These are phyloP conservation scores for Lasiurus cinereus DNA, from an alignment of 2,113 vertebrate genomes.

Conservation along the genomic window DNA sequence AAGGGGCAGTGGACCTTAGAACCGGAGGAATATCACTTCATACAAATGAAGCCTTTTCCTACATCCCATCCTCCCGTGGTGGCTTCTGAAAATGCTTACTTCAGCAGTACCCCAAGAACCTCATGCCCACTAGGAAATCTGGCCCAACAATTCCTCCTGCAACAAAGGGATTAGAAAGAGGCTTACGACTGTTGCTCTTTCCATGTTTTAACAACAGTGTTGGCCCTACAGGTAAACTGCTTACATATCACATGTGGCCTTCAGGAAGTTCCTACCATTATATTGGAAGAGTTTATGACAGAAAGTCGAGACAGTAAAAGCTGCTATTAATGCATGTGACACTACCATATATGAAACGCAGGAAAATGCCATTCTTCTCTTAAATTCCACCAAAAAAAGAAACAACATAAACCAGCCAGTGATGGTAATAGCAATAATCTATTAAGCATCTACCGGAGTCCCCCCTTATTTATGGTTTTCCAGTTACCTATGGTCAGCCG, in stretches of 20 bases:
- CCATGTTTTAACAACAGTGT: not conserved
- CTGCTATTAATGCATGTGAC: not conserved
- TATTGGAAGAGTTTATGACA: not conserved
- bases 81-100: too few species aligned
- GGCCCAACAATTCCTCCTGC: too few species aligned
- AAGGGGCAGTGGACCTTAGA: too few species aligned
- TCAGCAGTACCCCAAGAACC: too few species aligned
- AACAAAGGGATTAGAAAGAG: not conserved
- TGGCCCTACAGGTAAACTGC: not conserved
- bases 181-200: not conserved
- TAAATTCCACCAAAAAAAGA: not conserved
- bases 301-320: conserved; percentile 4
- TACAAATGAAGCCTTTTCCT: too few species aligned
- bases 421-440: not conserved
- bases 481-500: not conserved
- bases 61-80: too few species aligned
- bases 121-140: too few species aligned
- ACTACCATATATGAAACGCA: not conserved
- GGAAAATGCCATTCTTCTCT: not conserved
- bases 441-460: not conserved
- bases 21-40: too few species aligned
- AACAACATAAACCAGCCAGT: not conserved
- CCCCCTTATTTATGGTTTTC: not conserved
- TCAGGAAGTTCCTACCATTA: not conserved
- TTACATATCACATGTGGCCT: not conserved